These are phyloP conservation scores for Motacilla alba DNA, from an alignment of 2,113 vertebrate species.

Conservation along the genomic window DNA sequence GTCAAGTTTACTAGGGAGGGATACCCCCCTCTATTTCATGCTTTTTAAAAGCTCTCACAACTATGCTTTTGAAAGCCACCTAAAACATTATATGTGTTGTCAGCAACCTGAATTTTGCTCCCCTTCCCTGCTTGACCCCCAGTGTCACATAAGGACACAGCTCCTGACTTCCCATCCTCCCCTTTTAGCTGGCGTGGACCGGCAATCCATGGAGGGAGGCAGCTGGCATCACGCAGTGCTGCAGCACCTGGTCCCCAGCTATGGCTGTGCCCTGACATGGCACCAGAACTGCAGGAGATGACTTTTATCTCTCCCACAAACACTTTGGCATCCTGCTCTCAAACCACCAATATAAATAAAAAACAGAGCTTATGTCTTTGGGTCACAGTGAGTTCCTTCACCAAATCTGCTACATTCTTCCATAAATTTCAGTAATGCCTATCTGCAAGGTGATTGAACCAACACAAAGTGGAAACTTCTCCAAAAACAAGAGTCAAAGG, in stretches of 20 bases:
- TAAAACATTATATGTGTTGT: not conserved
- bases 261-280: not conserved
- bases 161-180: not conserved
- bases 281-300: not conserved
- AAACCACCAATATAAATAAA: not conserved
- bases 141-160: not conserved
- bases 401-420: not conserved
- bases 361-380: not conserved
- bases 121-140: not conserved
- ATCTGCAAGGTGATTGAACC: not conserved
- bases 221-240: fast-evolving
- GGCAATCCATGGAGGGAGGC: not conserved
- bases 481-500: not conserved
- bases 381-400: not conserved
- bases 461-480: not conserved
- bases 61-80: not conserved
- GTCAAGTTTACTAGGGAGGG: not conserved
- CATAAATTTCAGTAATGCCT: not conserved
- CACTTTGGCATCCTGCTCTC: not conserved
- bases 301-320: not conserved
- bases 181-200: not conserved
- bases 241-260: slow-evolving; percentile 1
- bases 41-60: not conserved
- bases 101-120: not conserved
- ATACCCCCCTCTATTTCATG: not conserved